Base-by-base conservation (phyloP, 2,888 invertebrate genomes). In the Cataglyphis rosenhaueri region DNA sequence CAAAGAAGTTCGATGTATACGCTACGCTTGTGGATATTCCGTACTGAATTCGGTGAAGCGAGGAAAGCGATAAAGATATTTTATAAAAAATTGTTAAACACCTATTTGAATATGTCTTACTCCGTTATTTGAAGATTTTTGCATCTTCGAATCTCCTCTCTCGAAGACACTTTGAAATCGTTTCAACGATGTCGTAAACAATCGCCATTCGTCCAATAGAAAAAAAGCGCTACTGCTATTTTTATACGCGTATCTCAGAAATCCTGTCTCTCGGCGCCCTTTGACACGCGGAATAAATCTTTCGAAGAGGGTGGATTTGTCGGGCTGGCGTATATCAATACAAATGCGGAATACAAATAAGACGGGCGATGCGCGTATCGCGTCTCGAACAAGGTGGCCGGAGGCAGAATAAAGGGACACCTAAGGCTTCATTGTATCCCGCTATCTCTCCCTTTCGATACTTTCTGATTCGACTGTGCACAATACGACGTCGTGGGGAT, bases 291-390 rank as follows among this genome's bases (percentile, higher is more conserved):
- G 35, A 70, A 70, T 79, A 79, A 70, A 79, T 79, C 71, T 59
- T n/a, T 8, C 25, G 21, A 32, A 29, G 70, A 79, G 59, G 59
- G 71, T 79, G 44, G 78, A 79, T 79, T 79, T 79, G 35, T 35
- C 71, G 59, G 44, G 38, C 44, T 44, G 57, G 18, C 71, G 44
- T 70, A 78, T 78, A 79, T 79, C 78, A 79, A 79, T 79, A 76
- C 18, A 79, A 12, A 44, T 25, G 15, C 35, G 44, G 71, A 79
- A 70, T 79, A 79, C 71, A 79, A 79, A 79, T 79, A 59, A 79
- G 59, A 52, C 32, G 71, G 32, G 32, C n/a, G 75, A 52, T 32
- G 57, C 38, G 59, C 25, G 18, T 41, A 66, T 10, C 57, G 57
- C n/a, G 15, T 15, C 57, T 44, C 44, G 8, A 8, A 32, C 41